Evolutionary conservation across 2,113 vertebrate genomes (phyloP).

Genomic region (Notarius quadriscutis): DNA sequence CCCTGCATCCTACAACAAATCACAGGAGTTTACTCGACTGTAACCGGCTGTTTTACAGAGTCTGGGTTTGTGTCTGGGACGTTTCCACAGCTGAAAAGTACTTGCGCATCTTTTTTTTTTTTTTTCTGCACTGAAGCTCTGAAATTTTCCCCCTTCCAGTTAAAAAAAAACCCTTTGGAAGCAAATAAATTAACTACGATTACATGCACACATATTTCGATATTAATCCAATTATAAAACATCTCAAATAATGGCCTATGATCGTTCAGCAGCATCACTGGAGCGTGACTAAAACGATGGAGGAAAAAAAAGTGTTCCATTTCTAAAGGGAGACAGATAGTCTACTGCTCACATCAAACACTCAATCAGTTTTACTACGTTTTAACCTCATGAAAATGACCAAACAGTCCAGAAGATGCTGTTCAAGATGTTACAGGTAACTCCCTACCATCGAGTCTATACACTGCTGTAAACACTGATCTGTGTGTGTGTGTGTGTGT

Average conservation of each 20-base stretch:
- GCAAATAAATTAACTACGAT: slow-evolving; percentile 3
- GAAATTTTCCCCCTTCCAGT: too few relatives aligned
- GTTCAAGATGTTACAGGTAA: background rate
- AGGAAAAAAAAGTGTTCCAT: background rate
- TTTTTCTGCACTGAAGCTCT: too few relatives aligned
- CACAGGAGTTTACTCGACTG: background rate
- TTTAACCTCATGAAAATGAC: background rate
- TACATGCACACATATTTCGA: background rate
- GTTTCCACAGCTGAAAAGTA: background rate
- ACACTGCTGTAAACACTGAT: background rate
- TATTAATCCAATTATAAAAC: slow-evolving; percentile 9
- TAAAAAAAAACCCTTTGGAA: background rate
- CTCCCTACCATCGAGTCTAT: background rate
- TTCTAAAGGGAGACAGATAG: background rate
- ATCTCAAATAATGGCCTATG: background rate
- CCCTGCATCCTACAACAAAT: background rate
- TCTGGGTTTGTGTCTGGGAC: too few relatives aligned
- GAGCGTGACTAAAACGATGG: background rate
- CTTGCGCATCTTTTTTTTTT: too few relatives aligned
- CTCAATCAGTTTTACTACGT: background rate
- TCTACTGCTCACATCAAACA: background rate
- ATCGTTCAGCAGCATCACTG: background rate
- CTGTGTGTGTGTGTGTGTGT: background rate
- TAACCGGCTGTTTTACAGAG: background rate
- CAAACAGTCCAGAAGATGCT: background rate